phyloP scores from a whole-genome alignment of 64 coral and sea anemone species.

The Porites lutea region DNA sequence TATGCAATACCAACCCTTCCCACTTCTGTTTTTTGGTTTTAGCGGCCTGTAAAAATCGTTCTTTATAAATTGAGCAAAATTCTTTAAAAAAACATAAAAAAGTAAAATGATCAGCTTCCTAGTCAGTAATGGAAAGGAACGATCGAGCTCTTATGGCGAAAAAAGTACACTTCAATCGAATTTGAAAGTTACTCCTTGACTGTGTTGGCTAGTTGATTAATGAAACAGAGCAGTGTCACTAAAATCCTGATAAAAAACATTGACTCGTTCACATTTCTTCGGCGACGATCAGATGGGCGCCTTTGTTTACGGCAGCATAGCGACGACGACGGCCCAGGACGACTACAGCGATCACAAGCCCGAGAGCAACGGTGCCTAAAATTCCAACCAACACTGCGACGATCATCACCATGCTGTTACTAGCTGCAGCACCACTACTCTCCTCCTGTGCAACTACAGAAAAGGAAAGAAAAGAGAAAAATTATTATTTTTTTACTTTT shows the following conservation, averaged over 20 bases:
- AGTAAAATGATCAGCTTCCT: background rate
- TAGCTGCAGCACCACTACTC: background rate
- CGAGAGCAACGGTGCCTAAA: conserved; percentile 12
- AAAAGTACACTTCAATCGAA: background rate
- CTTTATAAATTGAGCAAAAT: background rate
- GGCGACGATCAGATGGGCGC: background rate
- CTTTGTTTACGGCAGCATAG: background rate
- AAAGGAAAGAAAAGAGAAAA: background rate
- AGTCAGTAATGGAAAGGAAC: background rate
- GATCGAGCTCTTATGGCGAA: background rate
- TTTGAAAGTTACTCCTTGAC: too few relatives aligned
- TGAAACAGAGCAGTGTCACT: too few relatives aligned
- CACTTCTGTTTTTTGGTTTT: too few relatives aligned
- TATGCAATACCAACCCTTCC: too few relatives aligned
- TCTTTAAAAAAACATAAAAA: background rate
- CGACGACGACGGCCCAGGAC: conserved; percentile 8
- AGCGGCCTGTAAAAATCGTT: background rate
- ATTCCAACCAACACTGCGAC: conserved; percentile 21
- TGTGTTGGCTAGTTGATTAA: too few relatives aligned
- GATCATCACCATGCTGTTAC: conserved; percentile 10
- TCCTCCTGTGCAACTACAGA: background rate
- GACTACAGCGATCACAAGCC: background rate
- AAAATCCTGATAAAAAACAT: background rate
- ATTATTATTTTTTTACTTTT: too few relatives aligned
- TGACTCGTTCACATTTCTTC: conserved; percentile 13